Evolutionary conservation across 1,140 invertebrate genomes (phyloP).

Genomic region (Eriocheir sinensis): DNA sequence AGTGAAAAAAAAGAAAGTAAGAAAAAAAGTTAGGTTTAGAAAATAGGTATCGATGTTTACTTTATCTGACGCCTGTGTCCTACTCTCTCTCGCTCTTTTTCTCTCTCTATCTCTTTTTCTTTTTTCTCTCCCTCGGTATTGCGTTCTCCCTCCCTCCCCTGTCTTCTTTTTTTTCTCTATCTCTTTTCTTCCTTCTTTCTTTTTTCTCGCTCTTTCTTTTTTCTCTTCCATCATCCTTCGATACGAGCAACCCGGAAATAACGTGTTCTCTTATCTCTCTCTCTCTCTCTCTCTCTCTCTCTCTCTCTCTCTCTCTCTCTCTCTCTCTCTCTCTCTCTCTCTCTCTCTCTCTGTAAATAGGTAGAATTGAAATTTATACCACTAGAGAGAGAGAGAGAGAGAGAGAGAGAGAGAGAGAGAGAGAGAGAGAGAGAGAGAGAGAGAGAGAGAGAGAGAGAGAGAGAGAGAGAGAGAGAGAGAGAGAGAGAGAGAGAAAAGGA

Average conservation of each 20-base stretch:
- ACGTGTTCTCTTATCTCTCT: not conserved
- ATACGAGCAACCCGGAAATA: conserved; percentile 5
- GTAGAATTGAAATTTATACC: not conserved
- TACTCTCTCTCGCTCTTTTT: not conserved
- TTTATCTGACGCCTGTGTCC: not conserved
- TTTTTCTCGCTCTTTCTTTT: not conserved
- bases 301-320: conserved; percentile 48
- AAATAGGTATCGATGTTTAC: too few relatives aligned
- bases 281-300: conserved; percentile 36
- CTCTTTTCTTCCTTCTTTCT: not conserved
- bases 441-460: not conserved
- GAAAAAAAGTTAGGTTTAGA: too few relatives aligned
- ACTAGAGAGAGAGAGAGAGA: not conserved
- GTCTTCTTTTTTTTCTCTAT: not conserved
- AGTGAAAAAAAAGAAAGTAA: too few relatives aligned
- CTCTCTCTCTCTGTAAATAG: too few relatives aligned
- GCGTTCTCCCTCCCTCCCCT: not conserved
- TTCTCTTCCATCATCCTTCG: not conserved
- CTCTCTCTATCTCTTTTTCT: not conserved
- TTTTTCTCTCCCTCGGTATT: not conserved
- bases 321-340: conserved; percentile 44
- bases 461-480: not conserved
- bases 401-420: not conserved
- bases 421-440: not conserved
- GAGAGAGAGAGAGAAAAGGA: not conserved